Percentiles rank a stretch among this genome's conserved stretches.
These are phyloP conservation scores for Sapayoa aenigma DNA, from an alignment of 2,113 vertebrate species.

Conservation along the genomic window DNA sequence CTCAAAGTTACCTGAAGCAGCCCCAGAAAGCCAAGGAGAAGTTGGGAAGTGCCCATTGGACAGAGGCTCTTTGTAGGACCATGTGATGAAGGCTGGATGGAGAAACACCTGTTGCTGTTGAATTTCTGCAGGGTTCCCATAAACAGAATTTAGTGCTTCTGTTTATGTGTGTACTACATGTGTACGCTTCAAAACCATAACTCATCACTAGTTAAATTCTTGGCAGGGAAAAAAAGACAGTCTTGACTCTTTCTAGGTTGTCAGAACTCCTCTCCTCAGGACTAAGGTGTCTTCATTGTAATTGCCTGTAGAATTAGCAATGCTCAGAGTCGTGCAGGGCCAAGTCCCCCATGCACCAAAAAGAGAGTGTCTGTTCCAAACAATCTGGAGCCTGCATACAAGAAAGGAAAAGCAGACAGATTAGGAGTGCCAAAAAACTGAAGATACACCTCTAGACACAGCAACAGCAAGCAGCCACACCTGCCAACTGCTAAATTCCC, in stretches of 20 bases:
- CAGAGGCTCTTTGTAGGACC: neutral
- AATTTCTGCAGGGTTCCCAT: neutral
- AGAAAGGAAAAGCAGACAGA: neutral
- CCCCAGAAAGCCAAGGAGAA: neutral
- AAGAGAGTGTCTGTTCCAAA: neutral
- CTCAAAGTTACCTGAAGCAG: neutral
- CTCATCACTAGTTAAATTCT: neutral
- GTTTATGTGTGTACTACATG: neutral
- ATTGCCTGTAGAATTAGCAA: neutral
- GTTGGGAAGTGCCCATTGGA: neutral
- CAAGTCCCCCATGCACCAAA: neutral
- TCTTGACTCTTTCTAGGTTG: neutral
- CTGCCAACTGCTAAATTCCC: neutral
- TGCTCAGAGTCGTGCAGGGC: fast-evolving
- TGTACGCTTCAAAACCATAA: neutral
- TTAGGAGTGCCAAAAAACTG: neutral
- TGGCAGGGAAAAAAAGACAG: neutral
- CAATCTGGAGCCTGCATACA: neutral
- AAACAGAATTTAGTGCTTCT: neutral
- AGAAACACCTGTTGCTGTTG: neutral
- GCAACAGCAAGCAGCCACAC: fast-evolving
- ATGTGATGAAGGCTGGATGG: neutral
- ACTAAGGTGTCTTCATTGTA: neutral
- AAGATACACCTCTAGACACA: neutral
- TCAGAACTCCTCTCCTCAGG: neutral